A percentile compares a stretch with the other conserved stretches of the same genome.
Conservation (phyloP, 2,113 vertebrate species). For the Phocoena sinus region DNA sequence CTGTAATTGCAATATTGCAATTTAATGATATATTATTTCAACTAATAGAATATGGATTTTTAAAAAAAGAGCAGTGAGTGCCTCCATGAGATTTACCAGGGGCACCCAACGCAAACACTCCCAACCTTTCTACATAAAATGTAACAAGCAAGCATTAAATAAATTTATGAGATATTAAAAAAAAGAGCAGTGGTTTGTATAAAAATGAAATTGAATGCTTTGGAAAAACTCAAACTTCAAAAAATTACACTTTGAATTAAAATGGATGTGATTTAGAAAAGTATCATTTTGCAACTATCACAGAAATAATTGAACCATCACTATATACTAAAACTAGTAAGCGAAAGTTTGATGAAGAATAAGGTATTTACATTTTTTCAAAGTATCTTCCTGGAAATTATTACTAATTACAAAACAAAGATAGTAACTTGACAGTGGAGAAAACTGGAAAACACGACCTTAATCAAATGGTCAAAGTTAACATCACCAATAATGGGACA, state of each 20-base stretch:
- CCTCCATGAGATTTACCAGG: constrained; percentile 62
- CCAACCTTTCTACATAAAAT: constrained; percentile 72
- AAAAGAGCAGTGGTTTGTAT: not conserved
- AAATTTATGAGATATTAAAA: constrained; percentile 79
- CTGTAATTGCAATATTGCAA: not conserved
- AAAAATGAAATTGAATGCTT: not conserved
- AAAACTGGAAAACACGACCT: not conserved
- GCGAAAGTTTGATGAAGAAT: not conserved
- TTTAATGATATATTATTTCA: not conserved
- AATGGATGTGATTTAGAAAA: not conserved
- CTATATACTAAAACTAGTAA: not conserved
- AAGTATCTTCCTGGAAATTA: not conserved
- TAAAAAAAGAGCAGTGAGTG: not conserved
- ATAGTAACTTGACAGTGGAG: not conserved
- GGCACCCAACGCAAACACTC: constrained; percentile 53
- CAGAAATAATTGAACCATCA: not conserved
- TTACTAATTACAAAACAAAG: not conserved
- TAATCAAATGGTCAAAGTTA: not conserved
- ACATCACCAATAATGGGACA: not conserved
- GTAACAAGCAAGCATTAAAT: constrained; percentile 80
- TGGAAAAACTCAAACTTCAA: constrained; percentile 5
- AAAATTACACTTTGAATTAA: not conserved
- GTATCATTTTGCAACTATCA: not conserved
- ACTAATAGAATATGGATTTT: not conserved
- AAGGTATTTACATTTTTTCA: not conserved